A percentile compares a stretch with the other conserved stretches of the same genome.
These are phyloP conservation scores for Corythoichthys intestinalis DNA, from an alignment of 2,113 vertebrate species.

Conservation along the genomic window DNA sequence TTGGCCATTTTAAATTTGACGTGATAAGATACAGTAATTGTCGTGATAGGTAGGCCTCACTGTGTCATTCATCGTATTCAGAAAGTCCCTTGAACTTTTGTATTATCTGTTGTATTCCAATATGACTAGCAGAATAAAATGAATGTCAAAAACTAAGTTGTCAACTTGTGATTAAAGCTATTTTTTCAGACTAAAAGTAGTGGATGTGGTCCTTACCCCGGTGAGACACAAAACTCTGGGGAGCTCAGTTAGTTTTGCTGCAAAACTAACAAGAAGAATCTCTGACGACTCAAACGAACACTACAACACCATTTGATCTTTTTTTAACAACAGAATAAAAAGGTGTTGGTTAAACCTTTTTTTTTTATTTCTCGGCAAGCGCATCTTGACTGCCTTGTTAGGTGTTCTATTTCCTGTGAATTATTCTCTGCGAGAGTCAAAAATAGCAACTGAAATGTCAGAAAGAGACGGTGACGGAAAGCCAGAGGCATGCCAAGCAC, in stretches of 20 bases:
- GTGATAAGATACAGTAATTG: too few relatives aligned
- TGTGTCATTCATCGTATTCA: neutral
- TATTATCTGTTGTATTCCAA: neutral
- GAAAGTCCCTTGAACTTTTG: neutral
- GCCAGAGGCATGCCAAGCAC: slow-evolving; percentile 44
- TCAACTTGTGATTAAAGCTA: neutral
- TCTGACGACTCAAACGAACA: slow-evolving; percentile 32
- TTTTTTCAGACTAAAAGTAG: slow-evolving; percentile 6
- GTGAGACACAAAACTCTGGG: slow-evolving; percentile 25
- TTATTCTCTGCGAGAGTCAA: slow-evolving; percentile 51
- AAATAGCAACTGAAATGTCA: slow-evolving; percentile 69
- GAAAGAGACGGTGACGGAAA: slow-evolving; percentile 61
- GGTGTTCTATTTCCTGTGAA: slow-evolving; percentile 64
- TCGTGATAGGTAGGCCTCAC: too few relatives aligned
- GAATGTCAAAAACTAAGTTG: neutral
- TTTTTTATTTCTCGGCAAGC: slow-evolving; percentile 12
- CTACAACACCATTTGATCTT: slow-evolving; percentile 41
- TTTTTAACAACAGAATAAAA: slow-evolving; percentile 42
- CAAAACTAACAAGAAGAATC: slow-evolving; percentile 37
- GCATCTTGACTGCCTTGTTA: slow-evolving; percentile 38
- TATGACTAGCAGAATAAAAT: neutral
- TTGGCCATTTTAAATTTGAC: neutral
- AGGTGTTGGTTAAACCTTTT: slow-evolving; percentile 40
- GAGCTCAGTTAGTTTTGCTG: slow-evolving; percentile 34
- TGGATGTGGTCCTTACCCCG: slow-evolving; percentile 21